Base-by-base conservation (phyloP, 2,113 vertebrate genomes). In the Cervus canadensis region DNA sequence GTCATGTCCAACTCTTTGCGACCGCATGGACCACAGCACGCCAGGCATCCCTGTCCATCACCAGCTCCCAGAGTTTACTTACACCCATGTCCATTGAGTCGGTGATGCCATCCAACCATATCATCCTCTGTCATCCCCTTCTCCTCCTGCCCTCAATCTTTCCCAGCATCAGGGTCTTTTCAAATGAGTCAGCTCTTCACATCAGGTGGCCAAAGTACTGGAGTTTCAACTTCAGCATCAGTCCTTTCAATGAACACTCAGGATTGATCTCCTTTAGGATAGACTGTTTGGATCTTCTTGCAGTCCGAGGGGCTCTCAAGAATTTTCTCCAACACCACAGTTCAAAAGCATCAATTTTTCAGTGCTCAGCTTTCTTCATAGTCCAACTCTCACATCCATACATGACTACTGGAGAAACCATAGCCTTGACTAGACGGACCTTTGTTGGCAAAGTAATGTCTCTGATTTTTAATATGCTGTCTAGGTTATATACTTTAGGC, bases 21-120 rank as follows among this genome's bases (percentile, higher is more conserved):
- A 71, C 19, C 1, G 1, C 10, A 40, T 23, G 67, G 10, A 71
- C n/a, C 0, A 0, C 19, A 71, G 67, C n/a, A 40, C 0, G 0
- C 67, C 67, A 71, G 67, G 67, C 19, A 19, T 71, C 19, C 64
- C 64, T 71, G n/a, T 71, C 8, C 64, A 36, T 23, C 64, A 36
- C 64, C 64, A 71, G n/a, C 17, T 36, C 64, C 64, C 4, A 0
- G 64, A 71, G 64, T 12, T 71, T 36, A 36, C n/a, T 40, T 5
- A 40, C 12, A 71, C 67, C 40, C n/a, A 71, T 1, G n/a, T 23
- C n/a, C 67, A 71, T 6, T 12, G 67, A 71, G 19, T 71, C 10
- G 0, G 5, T 71, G 67, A 71, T 23, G 67, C 33, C 19, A 23
- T 36, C 17, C 19, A 71, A 6, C 19, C 8, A 40, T 40, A 1